Percentiles rank a stretch among this genome's conserved stretches.
These are phyloP conservation scores for Pachycephus smyrnensis DNA, from an alignment of 2,888 invertebrate genomes.

Conservation along the genomic window DNA sequence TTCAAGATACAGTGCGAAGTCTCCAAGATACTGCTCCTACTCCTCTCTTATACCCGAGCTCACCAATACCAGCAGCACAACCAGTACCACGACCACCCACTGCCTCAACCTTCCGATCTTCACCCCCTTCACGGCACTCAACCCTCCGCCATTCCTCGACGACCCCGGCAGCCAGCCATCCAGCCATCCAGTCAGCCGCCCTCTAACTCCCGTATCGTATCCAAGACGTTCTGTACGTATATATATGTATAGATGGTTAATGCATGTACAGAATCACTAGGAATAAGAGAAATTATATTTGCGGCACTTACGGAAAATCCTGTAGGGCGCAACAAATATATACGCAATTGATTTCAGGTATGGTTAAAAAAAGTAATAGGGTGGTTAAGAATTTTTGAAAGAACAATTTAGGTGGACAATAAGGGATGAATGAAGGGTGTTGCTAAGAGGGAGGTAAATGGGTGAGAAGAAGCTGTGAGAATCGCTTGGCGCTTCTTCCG, in stretches of 20 bases:
- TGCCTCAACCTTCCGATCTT: constrained; percentile 37
- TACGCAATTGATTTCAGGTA: background rate
- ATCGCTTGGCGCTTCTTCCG: constrained; percentile 29
- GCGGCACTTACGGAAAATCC: constrained; percentile 2
- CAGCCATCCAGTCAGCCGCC: constrained; percentile 42
- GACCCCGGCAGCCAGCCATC: constrained; percentile 38
- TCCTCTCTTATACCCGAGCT: constrained; percentile 47
- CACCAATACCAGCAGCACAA: constrained; percentile 37
- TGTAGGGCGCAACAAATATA: background rate
- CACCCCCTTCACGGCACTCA: constrained; percentile 25
- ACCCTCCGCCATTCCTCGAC: constrained; percentile 33
- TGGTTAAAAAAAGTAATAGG: background rate
- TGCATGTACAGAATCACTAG: constrained; percentile 42
- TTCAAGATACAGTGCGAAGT: constrained; percentile 68
- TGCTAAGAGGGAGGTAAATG: background rate
- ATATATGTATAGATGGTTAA: constrained; percentile 45
- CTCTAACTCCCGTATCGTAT: constrained; percentile 53
- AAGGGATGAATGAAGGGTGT: background rate
- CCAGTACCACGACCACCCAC: constrained; percentile 22
- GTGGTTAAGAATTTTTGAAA: background rate
- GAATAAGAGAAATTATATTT: constrained; percentile 33
- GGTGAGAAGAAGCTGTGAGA: background rate
- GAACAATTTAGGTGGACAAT: background rate
- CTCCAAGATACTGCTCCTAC: constrained; percentile 66
- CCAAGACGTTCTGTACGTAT: constrained; percentile 46